Percentiles rank a stretch among this genome's conserved stretches.
These are phyloP conservation scores for Xylophagus ater DNA, from an alignment of 2,888 invertebrate genomes.

Conservation along the genomic window DNA sequence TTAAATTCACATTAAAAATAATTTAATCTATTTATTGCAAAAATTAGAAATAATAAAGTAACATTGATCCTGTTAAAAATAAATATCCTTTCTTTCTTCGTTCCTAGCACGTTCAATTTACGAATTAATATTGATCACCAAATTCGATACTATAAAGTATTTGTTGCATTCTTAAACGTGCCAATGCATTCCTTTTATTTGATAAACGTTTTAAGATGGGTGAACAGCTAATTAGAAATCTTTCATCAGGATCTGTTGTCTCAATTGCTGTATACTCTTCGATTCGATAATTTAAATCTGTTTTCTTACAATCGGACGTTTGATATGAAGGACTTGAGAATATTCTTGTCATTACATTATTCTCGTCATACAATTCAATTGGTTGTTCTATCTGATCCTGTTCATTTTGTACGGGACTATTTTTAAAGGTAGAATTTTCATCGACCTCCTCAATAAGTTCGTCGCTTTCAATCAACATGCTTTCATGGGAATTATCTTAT, in stretches of 20 bases:
- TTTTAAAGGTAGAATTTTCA: constrained; percentile 6
- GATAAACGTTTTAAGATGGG: constrained; percentile 42
- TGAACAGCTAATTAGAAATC: constrained; percentile 46
- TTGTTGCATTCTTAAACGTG: constrained; percentile 45
- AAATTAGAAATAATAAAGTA: no score
- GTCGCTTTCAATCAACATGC: constrained; percentile 18
- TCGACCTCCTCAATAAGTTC: constrained; percentile 12
- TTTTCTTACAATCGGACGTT: constrained; percentile 7
- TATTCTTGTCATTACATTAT: constrained; percentile 15
- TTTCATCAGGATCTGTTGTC: constrained; percentile 41
- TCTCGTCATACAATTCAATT: constrained; percentile 13
- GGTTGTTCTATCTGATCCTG: constrained; percentile 12
- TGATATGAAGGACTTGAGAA: constrained; percentile 13
- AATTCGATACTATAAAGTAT: constrained; percentile 46
- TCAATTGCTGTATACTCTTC: constrained; percentile 10
- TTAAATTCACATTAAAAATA: no score
- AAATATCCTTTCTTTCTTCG: no score
- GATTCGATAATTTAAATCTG: background rate
- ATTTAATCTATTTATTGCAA: no score
- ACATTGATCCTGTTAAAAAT: no score
- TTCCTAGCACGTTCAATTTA: no score
- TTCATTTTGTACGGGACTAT: background rate
- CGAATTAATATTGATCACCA: no score
- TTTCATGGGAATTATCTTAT: constrained; percentile 25
- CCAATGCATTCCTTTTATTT: constrained; percentile 43